phyloP scores from a whole-genome alignment of 2,888 invertebrate species.

The Boloria euphrosyne region DNA sequence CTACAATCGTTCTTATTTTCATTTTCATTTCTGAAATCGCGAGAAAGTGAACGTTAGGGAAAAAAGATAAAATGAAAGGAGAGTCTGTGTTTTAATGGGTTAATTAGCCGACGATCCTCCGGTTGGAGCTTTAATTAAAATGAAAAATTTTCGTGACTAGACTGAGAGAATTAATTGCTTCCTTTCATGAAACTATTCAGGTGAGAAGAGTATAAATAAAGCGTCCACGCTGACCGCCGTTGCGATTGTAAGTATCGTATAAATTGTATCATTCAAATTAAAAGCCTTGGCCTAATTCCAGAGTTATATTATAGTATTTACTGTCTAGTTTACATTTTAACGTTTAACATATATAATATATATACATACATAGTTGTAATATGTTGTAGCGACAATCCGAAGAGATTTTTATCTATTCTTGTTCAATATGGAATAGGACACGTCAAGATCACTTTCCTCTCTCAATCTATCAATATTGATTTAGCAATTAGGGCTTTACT shows the following conservation, averaged over 20 bases:
- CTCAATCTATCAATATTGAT: no score
- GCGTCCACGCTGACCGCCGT: conserved; percentile 40
- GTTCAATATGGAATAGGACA: no score
- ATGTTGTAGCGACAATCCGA: no score
- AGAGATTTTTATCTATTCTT: no score
- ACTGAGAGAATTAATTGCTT: conserved; percentile 75
- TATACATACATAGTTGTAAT: no score
- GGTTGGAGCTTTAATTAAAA: conserved; percentile 79
- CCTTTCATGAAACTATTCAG: conserved; percentile 77
- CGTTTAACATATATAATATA: not conserved
- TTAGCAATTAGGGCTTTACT: no score
- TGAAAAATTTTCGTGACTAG: conserved; percentile 80
- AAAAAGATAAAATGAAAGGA: conserved; percentile 74
- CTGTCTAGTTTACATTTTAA: conserved; percentile 6
- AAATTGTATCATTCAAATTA: conserved; percentile 20
- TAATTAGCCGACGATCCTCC: conserved; percentile 79
- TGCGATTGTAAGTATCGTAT: conserved; percentile 21
- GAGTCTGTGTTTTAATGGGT: conserved; percentile 81
- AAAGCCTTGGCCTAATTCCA: conserved; percentile 15
- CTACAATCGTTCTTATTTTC: conserved; percentile 45
- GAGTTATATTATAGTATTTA: not conserved
- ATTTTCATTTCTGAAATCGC: conserved; percentile 69
- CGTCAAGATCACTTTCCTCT: no score
- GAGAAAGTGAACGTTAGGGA: conserved; percentile 71
- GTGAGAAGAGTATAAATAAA: conserved; percentile 67